Evolutionary conservation across 2,797 vertebrate genomes (phyloP).

Genomic region (Mormyrops boulengeri): DNA sequence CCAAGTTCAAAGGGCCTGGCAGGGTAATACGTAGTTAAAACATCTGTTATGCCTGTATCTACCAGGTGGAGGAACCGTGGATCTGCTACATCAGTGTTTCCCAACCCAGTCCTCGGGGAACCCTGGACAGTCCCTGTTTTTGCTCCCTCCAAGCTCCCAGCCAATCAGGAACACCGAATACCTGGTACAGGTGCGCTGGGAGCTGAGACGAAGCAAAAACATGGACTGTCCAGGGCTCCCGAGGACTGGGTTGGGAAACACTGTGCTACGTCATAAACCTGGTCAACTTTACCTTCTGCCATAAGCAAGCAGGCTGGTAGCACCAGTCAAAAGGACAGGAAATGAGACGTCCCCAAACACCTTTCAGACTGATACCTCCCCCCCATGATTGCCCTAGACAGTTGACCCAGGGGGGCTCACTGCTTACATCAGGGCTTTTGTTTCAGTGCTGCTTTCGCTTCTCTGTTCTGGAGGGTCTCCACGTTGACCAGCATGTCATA

Average conservation of each 20-base stretch:
- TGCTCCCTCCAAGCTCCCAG: too few relatives aligned
- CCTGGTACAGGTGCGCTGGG: too few relatives aligned
- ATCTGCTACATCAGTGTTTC: background rate
- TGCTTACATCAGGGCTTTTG: background rate
- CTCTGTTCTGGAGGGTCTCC: background rate
- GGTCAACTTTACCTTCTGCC: background rate
- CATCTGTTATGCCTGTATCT: background rate
- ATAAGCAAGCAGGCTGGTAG: background rate
- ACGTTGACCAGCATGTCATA: background rate
- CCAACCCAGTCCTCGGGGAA: too few relatives aligned
- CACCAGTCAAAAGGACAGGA: background rate
- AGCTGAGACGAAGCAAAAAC: too few relatives aligned
- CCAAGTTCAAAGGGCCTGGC: background rate
- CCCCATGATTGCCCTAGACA: background rate
- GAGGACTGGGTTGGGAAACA: too few relatives aligned
- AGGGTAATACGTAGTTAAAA: background rate
- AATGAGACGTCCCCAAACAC: background rate
- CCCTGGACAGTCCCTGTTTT: too few relatives aligned
- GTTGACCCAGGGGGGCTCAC: background rate
- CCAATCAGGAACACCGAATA: too few relatives aligned
- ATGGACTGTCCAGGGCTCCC: too few relatives aligned
- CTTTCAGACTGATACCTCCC: background rate
- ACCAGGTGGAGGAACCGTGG: background rate
- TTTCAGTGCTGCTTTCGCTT: background rate
- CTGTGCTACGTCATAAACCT: too few relatives aligned